These are phyloP conservation scores for Bambusicola thoracicus DNA, from an alignment of 2,113 vertebrate genomes.

Conservation along the genomic window DNA sequence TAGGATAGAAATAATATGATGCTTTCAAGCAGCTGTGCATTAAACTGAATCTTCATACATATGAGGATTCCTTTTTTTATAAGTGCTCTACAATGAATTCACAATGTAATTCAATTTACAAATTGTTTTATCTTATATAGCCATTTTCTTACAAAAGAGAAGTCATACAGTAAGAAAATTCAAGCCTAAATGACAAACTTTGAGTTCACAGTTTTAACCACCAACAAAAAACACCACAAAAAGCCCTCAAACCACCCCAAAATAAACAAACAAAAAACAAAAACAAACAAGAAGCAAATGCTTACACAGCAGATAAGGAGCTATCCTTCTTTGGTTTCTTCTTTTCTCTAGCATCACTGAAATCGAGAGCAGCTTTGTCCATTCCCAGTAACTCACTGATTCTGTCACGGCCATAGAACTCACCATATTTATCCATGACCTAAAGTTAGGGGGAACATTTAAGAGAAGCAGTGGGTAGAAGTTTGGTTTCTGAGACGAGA, in stretches of 20 bases:
- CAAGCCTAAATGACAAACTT: not conserved
- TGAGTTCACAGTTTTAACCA: not conserved
- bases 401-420: conserved; percentile 94
- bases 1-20: not conserved
- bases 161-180: not conserved
- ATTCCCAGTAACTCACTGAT: conserved; percentile 96
- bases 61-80: not conserved
- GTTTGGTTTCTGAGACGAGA: not conserved
- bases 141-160: not conserved
- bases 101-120: not conserved
- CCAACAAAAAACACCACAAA: fast-evolving
- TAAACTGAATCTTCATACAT: not conserved
- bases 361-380: conserved; percentile 96
- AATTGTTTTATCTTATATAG: not conserved
- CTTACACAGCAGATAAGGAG: conserved; percentile 93
- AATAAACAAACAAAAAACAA: not conserved
- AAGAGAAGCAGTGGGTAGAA: not conserved
- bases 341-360: conserved; percentile 92
- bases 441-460: conserved; percentile 49
- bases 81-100: not conserved
- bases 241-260: not conserved
- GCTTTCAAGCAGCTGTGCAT: not conserved
- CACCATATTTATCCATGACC: conserved; percentile 99
- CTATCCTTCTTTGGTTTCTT: conserved; percentile 94
- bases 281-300: not conserved